These are phyloP conservation scores for Argyra leucocephala DNA, from an alignment of 2,888 invertebrate genomes.

Conservation along the genomic window DNA sequence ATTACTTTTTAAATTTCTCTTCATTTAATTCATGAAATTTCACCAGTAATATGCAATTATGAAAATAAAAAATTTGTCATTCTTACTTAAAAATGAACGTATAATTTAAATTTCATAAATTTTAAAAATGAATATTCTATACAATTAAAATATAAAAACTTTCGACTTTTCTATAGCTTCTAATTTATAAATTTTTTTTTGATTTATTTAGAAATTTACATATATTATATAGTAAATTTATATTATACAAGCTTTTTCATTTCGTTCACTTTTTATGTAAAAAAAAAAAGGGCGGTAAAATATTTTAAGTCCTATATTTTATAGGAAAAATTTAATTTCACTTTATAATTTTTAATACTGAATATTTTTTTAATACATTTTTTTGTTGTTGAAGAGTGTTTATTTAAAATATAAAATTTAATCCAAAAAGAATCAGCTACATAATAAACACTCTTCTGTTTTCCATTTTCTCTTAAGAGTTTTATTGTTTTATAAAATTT, in stretches of 20 bases:
- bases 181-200: neutral
- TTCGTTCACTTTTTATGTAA: neutral
- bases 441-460: slow-evolving; percentile 1
- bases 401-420: neutral
- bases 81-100: too few species aligned
- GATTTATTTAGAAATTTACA: neutral
- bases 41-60: too few species aligned
- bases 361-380: neutral
- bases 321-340: neutral
- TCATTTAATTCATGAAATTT: neutral
- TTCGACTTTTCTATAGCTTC: neutral
- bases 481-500: slow-evolving; percentile 16
- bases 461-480: neutral
- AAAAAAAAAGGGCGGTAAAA: slow-evolving; percentile 3
- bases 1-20: too few species aligned
- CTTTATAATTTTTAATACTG: neutral
- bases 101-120: too few species aligned
- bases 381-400: too few species aligned
- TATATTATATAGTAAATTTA: neutral
- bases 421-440: neutral
- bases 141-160: neutral
- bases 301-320: neutral
- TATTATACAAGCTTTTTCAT: neutral
- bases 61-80: too few species aligned
- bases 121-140: too few species aligned